These are phyloP conservation scores for Phlogophora meticulosa DNA, from an alignment of 2,888 invertebrate genomes.

Conservation along the genomic window DNA sequence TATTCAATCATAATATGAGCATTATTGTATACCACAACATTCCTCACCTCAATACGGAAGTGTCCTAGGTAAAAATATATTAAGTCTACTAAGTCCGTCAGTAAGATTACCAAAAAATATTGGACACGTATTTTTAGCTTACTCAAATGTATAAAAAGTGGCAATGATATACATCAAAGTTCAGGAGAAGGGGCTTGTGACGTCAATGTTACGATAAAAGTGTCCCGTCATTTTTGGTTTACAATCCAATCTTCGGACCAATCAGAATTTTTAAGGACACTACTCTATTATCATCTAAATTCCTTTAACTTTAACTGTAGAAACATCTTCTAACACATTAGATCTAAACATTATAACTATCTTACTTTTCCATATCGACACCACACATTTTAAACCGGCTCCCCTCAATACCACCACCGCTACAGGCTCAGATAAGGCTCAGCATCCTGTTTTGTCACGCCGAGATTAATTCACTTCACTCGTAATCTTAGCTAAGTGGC, in stretches of 20 bases:
- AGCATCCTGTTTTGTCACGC: conserved; percentile 73
- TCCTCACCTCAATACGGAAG: too few species aligned
- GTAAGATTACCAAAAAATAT: too few species aligned
- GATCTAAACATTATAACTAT: background rate
- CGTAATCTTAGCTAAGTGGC: conserved; percentile 66
- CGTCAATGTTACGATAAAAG: too few species aligned
- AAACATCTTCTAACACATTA: background rate
- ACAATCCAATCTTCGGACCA: too few species aligned
- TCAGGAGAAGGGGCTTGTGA: too few species aligned
- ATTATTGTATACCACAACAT: background rate
- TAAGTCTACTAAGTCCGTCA: too few species aligned
- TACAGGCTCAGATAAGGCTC: conserved; percentile 63
- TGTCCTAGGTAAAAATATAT: too few species aligned
- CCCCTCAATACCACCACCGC: conserved; percentile 50
- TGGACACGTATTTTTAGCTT: too few species aligned
- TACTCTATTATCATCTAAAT: too few species aligned
- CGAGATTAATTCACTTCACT: conserved; percentile 68
- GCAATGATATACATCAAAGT: too few species aligned
- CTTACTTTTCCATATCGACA: conserved; percentile 30
- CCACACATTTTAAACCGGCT: conserved; percentile 36
- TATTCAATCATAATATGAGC: background rate
- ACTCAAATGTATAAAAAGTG: too few species aligned
- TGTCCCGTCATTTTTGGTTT: too few species aligned
- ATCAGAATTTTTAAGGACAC: background rate
- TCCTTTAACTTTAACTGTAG: background rate